A percentile compares a stretch with the other conserved stretches of the same genome.
These are phyloP conservation scores for Delphinus delphis DNA, from an alignment of 2,113 vertebrate species.

Conservation along the genomic window DNA sequence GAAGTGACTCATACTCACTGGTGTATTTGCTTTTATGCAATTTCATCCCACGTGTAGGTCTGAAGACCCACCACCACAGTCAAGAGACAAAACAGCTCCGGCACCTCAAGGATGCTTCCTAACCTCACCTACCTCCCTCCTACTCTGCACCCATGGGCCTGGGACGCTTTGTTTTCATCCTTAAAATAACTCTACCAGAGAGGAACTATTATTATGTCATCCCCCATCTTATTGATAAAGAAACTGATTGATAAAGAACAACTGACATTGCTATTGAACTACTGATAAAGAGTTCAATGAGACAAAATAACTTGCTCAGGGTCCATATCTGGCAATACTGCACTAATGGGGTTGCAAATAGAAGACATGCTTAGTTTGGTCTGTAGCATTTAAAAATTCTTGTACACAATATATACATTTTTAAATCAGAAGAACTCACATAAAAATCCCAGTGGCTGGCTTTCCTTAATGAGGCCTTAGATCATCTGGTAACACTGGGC, in stretches of 20 bases:
- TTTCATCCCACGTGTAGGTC: accelerated
- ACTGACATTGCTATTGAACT: accelerated
- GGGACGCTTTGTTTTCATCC: not conserved
- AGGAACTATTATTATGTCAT: accelerated
- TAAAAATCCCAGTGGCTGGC: not conserved
- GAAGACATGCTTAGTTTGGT: not conserved
- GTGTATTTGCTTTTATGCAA: not conserved
- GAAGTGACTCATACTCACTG: accelerated
- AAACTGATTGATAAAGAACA: too few relatives aligned
- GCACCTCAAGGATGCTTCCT: accelerated
- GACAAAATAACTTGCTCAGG: not conserved
- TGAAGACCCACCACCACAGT: not conserved
- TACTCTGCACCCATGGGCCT: accelerated
- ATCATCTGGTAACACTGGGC: not conserved
- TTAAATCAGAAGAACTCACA: not conserved
- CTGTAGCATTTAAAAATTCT: not conserved
- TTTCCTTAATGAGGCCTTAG: not conserved
- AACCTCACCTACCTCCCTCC: too few relatives aligned
- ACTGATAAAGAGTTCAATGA: accelerated
- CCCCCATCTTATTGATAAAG: not conserved
- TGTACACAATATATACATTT: not conserved
- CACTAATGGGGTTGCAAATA: accelerated
- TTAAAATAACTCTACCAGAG: not conserved
- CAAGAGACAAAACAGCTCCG: not conserved
- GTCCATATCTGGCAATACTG: not conserved